Evolutionary conservation across 2,888 invertebrate species (phyloP).

Genomic region (Altica lythri): DNA sequence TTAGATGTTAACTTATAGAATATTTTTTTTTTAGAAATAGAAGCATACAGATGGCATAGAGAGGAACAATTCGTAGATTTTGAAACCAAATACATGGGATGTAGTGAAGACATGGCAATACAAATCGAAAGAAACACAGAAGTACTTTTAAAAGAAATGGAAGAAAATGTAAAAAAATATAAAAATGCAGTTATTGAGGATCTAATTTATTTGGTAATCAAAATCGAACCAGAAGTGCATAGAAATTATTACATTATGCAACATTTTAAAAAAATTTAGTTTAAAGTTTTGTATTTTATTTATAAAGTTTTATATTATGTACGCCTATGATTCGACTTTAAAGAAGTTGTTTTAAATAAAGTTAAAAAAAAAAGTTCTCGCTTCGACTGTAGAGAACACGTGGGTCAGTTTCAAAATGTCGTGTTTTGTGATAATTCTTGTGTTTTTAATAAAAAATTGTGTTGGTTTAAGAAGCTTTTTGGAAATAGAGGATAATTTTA

Average conservation of each 20-base stretch:
- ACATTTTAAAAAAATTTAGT: constrained; percentile 31
- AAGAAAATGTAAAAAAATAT: constrained; percentile 45
- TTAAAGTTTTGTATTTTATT: background rate
- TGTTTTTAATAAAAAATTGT: too few species aligned
- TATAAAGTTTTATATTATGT: too few species aligned
- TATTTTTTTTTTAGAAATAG: too few species aligned
- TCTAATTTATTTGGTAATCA: constrained; percentile 27
- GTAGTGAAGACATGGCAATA: constrained; percentile 50
- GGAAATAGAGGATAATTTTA: constrained; percentile 5
- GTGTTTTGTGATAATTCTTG: too few species aligned
- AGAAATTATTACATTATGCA: constrained; percentile 34
- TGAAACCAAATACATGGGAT: constrained; percentile 52
- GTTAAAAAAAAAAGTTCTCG: too few species aligned
- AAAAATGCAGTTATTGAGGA: constrained; percentile 42
- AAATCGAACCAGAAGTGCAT: constrained; percentile 32
- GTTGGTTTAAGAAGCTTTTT: too few species aligned
- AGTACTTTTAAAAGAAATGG: constrained; percentile 45
- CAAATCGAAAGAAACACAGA: constrained; percentile 53
- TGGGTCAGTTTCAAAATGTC: too few species aligned
- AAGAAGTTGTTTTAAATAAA: too few species aligned
- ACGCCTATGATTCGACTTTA: too few species aligned
- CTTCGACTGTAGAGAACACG: too few species aligned
- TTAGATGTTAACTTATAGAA: too few species aligned
- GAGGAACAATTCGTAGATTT: constrained; percentile 52
- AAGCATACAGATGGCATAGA: constrained; percentile 52